Conservation (phyloP, 2,888 invertebrate species). For the Limnephilus lunatus region DNA sequence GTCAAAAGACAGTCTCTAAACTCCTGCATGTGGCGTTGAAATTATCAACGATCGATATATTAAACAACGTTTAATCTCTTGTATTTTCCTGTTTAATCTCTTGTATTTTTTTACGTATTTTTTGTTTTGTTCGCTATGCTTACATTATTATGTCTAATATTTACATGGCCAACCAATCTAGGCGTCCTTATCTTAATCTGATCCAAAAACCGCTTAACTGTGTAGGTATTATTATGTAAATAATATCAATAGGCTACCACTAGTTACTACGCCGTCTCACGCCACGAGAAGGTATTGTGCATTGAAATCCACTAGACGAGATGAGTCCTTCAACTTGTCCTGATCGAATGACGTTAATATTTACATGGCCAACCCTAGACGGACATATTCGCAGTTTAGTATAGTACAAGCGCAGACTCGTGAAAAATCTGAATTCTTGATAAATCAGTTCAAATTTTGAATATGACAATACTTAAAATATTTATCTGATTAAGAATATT, state of each 20-base stretch:
- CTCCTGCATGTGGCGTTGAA: neutral
- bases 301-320: neutral
- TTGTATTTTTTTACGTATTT: neutral
- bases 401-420: no score
- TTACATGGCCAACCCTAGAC: no score
- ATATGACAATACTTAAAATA: no score
- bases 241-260: neutral
- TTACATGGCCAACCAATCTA: neutral
- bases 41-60: neutral
- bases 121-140: neutral
- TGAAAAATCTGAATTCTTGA: no score
- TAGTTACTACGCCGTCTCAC: slow-evolving; percentile 2
- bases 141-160: neutral
- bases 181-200: neutral
- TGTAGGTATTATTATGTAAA: neutral
- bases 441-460: no score
- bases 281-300: neutral
- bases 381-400: no score
- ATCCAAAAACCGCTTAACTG: neutral
- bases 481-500: no score
- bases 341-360: no score
- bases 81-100: neutral
- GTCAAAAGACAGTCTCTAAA: neutral
- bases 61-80: neutral
- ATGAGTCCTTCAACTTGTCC: neutral